These are phyloP conservation scores for Dugesia japonica DNA, from an alignment of 2,888 invertebrate genomes.

Conservation along the genomic window DNA sequence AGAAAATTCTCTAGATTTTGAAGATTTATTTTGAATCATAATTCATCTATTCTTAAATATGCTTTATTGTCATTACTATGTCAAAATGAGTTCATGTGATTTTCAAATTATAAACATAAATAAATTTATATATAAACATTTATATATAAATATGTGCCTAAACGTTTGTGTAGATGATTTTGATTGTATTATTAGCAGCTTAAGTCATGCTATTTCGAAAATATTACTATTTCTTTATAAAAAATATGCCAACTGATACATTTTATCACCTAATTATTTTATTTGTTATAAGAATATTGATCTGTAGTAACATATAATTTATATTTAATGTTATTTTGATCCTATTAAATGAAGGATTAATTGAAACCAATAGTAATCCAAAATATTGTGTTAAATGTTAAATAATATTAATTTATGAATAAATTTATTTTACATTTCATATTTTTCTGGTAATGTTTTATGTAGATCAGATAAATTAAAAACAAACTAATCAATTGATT, in stretches of 20 bases:
- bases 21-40: not conserved
- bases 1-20: slow-evolving; percentile 6
- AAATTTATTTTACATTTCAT: slow-evolving; percentile 6
- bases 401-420: slow-evolving; percentile 7
- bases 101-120: not conserved
- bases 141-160: not conserved
- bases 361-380: not conserved
- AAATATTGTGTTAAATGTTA: slow-evolving; percentile 1
- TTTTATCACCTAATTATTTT: not conserved
- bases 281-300: not conserved
- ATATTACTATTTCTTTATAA: not conserved
- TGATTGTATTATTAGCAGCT: not conserved
- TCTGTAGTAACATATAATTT: not conserved
- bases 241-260: not conserved
- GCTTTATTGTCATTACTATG: not conserved
- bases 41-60: not conserved
- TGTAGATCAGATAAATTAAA: no score
- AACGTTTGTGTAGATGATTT: not conserved
- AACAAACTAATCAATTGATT: no score
- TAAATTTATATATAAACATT: not conserved
- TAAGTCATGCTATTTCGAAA: not conserved
- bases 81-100: not conserved
- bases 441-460: not conserved
- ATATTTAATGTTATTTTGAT: not conserved
- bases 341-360: not conserved